Conservation (phyloP, 37 sponge, comb jelly and placozoan species). For the Theonella swinhoei region DNA sequence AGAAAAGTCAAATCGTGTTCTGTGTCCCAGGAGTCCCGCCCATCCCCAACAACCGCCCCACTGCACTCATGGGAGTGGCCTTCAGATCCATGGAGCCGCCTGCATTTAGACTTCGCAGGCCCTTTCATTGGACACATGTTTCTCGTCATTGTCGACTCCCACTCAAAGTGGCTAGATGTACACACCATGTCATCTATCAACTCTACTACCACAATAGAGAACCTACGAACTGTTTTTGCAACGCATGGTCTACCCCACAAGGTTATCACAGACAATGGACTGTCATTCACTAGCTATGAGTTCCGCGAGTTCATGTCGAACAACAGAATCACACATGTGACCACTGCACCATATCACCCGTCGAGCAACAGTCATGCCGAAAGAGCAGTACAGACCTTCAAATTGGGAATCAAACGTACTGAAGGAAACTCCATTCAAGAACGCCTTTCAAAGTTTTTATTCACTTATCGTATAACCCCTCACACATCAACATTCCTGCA, state of each 20-base stretch:
- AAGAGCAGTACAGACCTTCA: slow-evolving; percentile 44
- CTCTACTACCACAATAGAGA: slow-evolving; percentile 24
- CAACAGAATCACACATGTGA: slow-evolving; percentile 12
- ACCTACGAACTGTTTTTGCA: slow-evolving; percentile 8
- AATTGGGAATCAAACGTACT: not conserved
- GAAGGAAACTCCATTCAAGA: slow-evolving; percentile 7
- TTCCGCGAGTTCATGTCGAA: not conserved
- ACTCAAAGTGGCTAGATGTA: slow-evolving; percentile 11
- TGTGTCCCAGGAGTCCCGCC: not conserved
- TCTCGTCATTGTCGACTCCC: slow-evolving; percentile 2
- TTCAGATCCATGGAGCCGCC: slow-evolving; percentile 8
- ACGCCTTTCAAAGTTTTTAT: slow-evolving; percentile 16
- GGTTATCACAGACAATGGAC: no score
- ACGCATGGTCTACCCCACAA: slow-evolving; percentile 10
- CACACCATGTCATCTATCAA: slow-evolving; percentile 11
- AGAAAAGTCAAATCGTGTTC: no score
- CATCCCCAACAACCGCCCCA: slow-evolving; percentile 7
- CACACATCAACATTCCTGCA: slow-evolving; percentile 19
- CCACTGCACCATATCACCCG: no score
- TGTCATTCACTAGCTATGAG: slow-evolving; percentile 24
- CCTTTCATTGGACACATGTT: slow-evolving; percentile 16
- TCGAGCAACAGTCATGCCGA: slow-evolving; percentile 60
- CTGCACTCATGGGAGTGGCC: slow-evolving; percentile 42
- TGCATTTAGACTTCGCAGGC: slow-evolving; percentile 28
- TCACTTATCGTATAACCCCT: slow-evolving; percentile 6